Evolutionary conservation across 2,888 invertebrate species (phyloP), one percentile per base, ranked within the genome.

Genomic region (Zele albiditarsus): DNA sequence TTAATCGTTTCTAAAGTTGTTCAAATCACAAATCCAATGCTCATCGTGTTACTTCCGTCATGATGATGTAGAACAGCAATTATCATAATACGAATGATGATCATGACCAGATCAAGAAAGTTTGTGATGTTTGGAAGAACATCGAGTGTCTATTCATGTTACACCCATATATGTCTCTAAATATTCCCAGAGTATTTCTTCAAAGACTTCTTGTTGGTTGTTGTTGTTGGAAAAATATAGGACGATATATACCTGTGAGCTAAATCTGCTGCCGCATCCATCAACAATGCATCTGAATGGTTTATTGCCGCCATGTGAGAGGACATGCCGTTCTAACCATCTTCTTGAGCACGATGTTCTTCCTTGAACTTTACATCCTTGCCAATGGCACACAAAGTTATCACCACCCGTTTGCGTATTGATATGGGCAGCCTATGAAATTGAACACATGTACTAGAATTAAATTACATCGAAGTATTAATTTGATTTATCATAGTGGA

Each of bases 231-330:
- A 49, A 49, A 67, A 53, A 67, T 23, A 71, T 10, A 71, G 60
- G 42, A 8, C 60, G 28, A 38, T 60, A 78, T 90, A 88, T 92
- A 96, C 96, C 94, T 96, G 96, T 77, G 95, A 95, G 85, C 95
- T 95, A 88, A 96, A 96, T 84, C 96, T 91, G 84, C 93, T 93
- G 83, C 97, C 96, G 90, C 98, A 98, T 84, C 97, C 95, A 87
- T 97, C 97, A 83, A 98, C 96, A 89, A 98, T 98, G 90, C 98
- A 98, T 85, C 96, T 94, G 91, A 97, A 98, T 28, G 97, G 97
- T 89, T 98, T 97, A 90, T 95, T 97, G 70, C 94, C 94, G 74
- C 95, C 95, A 90, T 98, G 98, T 0, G 95, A 95, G 67, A 97
- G 91, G 62, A 98, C 95, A 90, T 98, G 98, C 65, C 98, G 92